Evolutionary conservation across 2,113 vertebrate genomes (phyloP).

Genomic region (Henicopernis longicauda): DNA sequence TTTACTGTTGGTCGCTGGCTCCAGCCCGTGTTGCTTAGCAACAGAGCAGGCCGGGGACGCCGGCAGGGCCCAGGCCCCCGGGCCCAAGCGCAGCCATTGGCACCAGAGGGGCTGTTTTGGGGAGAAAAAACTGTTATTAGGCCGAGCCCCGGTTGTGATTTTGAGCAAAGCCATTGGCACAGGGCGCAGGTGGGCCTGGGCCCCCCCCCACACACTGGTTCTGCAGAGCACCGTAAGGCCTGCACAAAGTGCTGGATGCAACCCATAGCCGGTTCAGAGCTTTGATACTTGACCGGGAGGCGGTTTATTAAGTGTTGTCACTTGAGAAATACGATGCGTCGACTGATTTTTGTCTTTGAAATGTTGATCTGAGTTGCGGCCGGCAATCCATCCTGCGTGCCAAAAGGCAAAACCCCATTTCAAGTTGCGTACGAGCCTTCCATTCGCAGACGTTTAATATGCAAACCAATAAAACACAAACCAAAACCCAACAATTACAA

Average conservation of each 20-base stretch:
- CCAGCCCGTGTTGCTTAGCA: accelerated
- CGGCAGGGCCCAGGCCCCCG: not conserved
- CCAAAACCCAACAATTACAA: not conserved
- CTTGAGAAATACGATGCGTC: not conserved
- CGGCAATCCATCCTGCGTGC: accelerated
- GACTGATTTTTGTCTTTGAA: not conserved
- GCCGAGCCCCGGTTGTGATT: accelerated
- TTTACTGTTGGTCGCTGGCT: not conserved
- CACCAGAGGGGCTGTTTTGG: accelerated
- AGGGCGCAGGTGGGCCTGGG: accelerated
- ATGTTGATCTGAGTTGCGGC: not conserved
- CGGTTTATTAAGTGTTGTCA: not conserved
- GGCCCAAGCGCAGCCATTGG: accelerated
- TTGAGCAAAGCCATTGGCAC: accelerated
- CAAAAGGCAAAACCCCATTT: not conserved
- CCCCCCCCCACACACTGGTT: accelerated
- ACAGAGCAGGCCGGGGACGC: not conserved
- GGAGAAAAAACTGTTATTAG: accelerated
- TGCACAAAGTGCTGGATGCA: accelerated
- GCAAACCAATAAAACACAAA: not conserved
- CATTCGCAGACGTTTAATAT: not conserved
- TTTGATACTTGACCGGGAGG: accelerated
- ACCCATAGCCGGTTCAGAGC: accelerated
- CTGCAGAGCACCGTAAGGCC: accelerated
- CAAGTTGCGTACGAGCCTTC: accelerated